Evolutionary conservation across 2,888 invertebrate species (phyloP).

Genomic region (Eupithecia vulgata): DNA sequence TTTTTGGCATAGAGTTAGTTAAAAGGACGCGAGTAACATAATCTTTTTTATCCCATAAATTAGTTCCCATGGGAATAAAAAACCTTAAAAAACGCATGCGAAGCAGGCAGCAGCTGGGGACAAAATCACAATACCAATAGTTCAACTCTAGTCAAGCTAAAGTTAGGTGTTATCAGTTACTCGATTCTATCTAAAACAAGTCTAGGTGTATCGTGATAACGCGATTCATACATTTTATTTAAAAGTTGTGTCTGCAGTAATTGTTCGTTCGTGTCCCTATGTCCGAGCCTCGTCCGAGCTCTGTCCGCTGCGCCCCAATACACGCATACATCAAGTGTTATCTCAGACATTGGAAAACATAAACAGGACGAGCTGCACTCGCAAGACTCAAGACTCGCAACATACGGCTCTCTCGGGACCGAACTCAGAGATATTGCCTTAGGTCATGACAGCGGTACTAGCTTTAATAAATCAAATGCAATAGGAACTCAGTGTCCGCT

Average conservation of each 20-base stretch:
- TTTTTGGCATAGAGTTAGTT: no score
- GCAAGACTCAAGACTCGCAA: slow-evolving; percentile 11
- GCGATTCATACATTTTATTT: neutral
- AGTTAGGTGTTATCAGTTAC: no score
- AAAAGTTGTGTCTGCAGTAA: neutral
- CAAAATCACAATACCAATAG: no score
- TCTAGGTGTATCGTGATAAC: neutral
- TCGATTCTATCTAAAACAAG: no score
- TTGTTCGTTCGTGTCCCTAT: neutral
- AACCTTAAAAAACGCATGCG: no score
- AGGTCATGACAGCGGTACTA: slow-evolving; percentile 34
- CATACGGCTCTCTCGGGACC: slow-evolving; percentile 33
- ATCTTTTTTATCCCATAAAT: no score
- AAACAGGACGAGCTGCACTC: slow-evolving; percentile 27
- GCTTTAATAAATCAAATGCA: slow-evolving; percentile 37
- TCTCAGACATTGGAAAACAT: slow-evolving; percentile 23
- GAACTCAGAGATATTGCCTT: slow-evolving; percentile 37
- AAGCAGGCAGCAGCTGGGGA: no score
- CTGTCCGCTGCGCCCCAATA: neutral
- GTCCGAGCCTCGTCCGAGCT: neutral
- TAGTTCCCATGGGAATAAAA: no score
- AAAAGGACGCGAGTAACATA: no score
- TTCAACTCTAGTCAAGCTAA: no score
- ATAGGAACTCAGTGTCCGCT: slow-evolving; percentile 19
- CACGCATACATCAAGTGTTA: slow-evolving; percentile 15